Percentiles rank a stretch among this genome's conserved stretches.
Evolutionary conservation across 2,113 vertebrate species (phyloP).

Genomic region (Ciconia boyciana): DNA sequence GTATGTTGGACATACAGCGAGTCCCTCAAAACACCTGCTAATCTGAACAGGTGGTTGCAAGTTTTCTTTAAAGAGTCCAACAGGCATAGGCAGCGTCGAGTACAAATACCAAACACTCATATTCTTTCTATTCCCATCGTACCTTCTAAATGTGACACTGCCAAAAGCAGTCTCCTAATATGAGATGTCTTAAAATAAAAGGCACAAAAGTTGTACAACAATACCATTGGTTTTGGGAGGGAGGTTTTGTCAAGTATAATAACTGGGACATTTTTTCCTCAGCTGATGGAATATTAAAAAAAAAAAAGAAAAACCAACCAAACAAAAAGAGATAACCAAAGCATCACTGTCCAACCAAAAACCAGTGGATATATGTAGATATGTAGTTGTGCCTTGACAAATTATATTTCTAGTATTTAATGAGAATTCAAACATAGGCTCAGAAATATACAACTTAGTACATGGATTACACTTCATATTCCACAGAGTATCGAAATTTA

Average conservation of each 20-base stretch:
- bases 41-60: neutral
- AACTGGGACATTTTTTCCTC: neutral
- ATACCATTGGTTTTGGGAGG: neutral
- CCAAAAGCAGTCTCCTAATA: neutral
- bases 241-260: neutral
- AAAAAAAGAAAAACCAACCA: neutral
- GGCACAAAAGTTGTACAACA: neutral
- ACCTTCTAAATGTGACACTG: neutral
- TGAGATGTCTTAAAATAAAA: neutral
- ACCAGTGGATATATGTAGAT: neutral
- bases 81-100: neutral
- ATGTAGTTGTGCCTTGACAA: neutral
- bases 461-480: neutral
- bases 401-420: neutral
- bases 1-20: rapidly evolving
- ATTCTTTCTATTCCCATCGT: neutral
- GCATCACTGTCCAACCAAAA: neutral
- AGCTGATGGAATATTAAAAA: neutral
- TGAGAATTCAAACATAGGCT: neutral
- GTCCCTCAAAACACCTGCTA: neutral
- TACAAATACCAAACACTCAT: neutral
- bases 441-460: neutral
- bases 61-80: neutral
- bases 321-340: neutral
- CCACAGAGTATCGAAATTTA: neutral